These are phyloP conservation scores for Eumaeus atala DNA, from an alignment of 1,140 invertebrate species.

Conservation along the genomic window DNA sequence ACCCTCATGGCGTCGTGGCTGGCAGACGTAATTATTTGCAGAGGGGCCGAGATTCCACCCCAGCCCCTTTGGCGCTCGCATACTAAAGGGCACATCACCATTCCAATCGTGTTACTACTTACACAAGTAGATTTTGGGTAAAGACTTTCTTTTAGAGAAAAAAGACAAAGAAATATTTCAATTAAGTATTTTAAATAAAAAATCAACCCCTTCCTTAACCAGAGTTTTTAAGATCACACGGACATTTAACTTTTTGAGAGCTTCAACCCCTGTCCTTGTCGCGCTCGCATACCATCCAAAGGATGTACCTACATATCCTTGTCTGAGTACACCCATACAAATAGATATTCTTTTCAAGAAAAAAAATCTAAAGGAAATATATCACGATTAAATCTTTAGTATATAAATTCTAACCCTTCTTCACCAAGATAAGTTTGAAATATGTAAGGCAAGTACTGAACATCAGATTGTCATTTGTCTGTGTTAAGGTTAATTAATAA, in stretches of 20 bases:
- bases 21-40: constrained; percentile 55
- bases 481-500: too few species aligned
- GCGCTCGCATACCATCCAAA: background rate
- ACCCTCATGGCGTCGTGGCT: constrained; percentile 37
- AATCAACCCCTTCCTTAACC: too few species aligned
- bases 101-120: constrained; percentile 4
- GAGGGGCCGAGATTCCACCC: constrained; percentile 45
- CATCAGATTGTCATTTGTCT: too few species aligned
- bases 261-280: constrained; percentile 27
- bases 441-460: too few species aligned
- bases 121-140: background rate
- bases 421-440: too few species aligned
- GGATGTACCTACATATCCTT: background rate
- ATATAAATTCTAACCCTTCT: too few species aligned
- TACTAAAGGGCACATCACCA: background rate
- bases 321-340: constrained; percentile 1
- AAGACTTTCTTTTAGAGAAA: background rate
- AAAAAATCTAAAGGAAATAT: too few species aligned
- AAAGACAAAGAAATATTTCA: too few species aligned
- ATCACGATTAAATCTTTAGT: too few species aligned
- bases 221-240: too few species aligned
- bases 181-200: too few species aligned
- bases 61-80: constrained; percentile 11
- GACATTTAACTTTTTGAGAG: too few species aligned
- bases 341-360: background rate